Percentiles rank a stretch among this genome's conserved stretches.
phyloP scores from a whole-genome alignment of 1,140 invertebrate genomes.

The Teleopsis dalmanni region DNA sequence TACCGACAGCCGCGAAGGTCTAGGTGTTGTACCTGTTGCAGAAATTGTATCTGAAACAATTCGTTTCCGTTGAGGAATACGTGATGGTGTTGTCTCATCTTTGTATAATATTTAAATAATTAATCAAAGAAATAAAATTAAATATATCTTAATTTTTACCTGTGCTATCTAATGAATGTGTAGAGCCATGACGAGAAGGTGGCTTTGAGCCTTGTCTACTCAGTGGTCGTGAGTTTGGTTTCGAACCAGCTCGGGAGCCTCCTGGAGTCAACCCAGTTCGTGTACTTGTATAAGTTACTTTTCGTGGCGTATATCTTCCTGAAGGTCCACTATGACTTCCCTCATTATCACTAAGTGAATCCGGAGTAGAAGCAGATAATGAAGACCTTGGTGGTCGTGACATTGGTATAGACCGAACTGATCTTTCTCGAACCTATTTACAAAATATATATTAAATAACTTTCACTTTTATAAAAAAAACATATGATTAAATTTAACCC shows the following conservation, averaged over 20 bases:
- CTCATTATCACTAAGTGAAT: constrained; percentile 81
- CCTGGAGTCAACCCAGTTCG: constrained; percentile 52
- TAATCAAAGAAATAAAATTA: neutral
- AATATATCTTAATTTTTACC: constrained; percentile 47
- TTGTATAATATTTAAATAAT: constrained; percentile 10
- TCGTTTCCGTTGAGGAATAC: constrained; percentile 62
- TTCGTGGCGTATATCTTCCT: constrained; percentile 50
- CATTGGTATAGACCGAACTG: constrained; percentile 78
- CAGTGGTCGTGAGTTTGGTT: constrained; percentile 69
- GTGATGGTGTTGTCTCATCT: constrained; percentile 66
- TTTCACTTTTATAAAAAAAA: neutral
- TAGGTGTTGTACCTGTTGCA: constrained; percentile 46
- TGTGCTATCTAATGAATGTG: constrained; percentile 81
- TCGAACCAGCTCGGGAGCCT: constrained; percentile 62
- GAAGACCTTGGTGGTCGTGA: constrained; percentile 61
- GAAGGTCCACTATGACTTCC: constrained; percentile 51
- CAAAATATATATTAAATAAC: neutral
- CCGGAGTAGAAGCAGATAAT: constrained; percentile 71
- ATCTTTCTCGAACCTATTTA: constrained; percentile 79
- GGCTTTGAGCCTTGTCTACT: constrained; percentile 80
- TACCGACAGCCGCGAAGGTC: constrained; percentile 47
- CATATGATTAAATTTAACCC: neutral
- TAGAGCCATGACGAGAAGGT: constrained; percentile 87
- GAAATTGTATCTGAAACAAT: constrained; percentile 48
- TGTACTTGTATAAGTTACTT: constrained; percentile 51